These are phyloP conservation scores for Ptiloglossa arizonensis DNA, from an alignment of 1,140 invertebrate genomes.

Conservation along the genomic window DNA sequence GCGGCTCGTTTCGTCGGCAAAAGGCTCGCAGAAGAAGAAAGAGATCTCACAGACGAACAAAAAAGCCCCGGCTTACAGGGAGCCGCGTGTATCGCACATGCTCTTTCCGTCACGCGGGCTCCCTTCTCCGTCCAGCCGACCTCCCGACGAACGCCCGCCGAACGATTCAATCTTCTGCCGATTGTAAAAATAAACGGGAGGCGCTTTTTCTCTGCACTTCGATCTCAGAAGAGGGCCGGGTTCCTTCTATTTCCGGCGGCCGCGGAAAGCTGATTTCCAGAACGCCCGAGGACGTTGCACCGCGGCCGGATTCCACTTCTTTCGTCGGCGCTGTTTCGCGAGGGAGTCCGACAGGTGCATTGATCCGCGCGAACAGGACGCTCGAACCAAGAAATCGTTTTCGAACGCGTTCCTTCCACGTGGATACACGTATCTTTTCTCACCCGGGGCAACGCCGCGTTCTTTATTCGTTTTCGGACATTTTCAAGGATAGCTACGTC, in stretches of 20 bases:
- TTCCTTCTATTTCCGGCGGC: constrained; percentile 64
- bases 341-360: constrained; percentile 41
- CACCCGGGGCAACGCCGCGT: no score
- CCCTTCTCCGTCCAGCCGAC: background rate
- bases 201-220: constrained; percentile 52
- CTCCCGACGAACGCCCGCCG: constrained; percentile 43
- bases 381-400: no score
- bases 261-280: constrained; percentile 49
- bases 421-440: no score
- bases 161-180: constrained; percentile 72
- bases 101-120: constrained; percentile 21
- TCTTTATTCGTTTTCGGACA: no score
- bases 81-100: constrained; percentile 74
- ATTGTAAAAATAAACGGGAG: constrained; percentile 73
- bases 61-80: constrained; percentile 65
- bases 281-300: constrained; percentile 40
- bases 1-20: constrained; percentile 43
- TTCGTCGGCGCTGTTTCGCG: no score
- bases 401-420: no score
- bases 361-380: constrained; percentile 36
- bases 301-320: background rate
- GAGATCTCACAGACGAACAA: constrained; percentile 73
- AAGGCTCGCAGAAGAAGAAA: constrained; percentile 58
- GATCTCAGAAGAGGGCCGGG: constrained; percentile 65
- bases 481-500: no score